Conservation (phyloP, 2,113 vertebrate genomes). For the Acanthisitta chloris region DNA sequence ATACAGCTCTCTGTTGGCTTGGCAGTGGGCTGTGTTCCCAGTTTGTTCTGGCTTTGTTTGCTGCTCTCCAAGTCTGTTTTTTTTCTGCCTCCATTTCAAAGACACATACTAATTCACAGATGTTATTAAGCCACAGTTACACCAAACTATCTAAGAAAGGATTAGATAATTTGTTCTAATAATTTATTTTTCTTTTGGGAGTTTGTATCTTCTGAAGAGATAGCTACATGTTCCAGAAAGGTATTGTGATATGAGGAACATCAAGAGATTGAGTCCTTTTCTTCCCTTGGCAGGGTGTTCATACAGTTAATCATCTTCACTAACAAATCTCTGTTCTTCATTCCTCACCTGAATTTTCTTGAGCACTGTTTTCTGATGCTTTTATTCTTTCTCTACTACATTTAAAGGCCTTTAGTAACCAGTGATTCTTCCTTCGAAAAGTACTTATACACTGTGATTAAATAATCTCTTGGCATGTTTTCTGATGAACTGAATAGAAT, state of each 20-base stretch:
- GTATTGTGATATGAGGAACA: not conserved
- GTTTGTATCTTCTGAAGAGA: not conserved
- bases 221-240: not conserved
- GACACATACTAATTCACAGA: not conserved
- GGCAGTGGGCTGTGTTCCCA: not conserved
- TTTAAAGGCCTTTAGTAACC: not conserved
- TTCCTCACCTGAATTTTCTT: not conserved
- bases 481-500: not conserved
- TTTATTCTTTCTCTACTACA: not conserved
- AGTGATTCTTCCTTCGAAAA: not conserved
- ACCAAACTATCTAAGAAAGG: not conserved
- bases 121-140: not conserved
- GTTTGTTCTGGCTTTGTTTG: conserved; percentile 5
- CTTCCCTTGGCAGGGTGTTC: not conserved
- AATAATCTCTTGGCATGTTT: not conserved
- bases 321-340: not conserved
- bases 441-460: not conserved
- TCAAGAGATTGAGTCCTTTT: not conserved
- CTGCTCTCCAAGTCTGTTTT: not conserved
- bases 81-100: not conserved
- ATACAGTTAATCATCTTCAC: not conserved
- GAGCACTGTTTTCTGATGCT: not conserved
- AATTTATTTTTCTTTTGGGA: not conserved
- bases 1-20: not conserved
- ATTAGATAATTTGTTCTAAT: not conserved